A percentile compares a stretch with the other conserved stretches of the same genome.
phyloP scores from a whole-genome alignment of 1,140 invertebrate genomes.

The Ceratina calcarata region DNA sequence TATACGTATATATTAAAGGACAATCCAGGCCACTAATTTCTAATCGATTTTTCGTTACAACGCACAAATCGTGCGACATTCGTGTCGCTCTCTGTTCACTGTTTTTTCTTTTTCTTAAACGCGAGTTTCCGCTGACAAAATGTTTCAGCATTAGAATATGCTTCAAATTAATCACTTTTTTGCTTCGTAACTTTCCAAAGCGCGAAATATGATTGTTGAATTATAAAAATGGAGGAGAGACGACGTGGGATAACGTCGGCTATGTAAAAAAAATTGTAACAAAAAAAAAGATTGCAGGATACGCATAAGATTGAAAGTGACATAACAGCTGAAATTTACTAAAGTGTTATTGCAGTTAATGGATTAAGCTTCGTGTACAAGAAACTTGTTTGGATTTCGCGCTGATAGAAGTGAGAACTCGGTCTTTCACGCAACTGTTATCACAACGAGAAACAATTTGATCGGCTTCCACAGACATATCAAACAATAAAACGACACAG shows the following conservation, averaged over 20 bases:
- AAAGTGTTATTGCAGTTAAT: slow-evolving; percentile 40
- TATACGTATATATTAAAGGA: slow-evolving; percentile 1
- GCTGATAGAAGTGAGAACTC: not conserved
- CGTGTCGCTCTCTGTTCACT: slow-evolving; percentile 2
- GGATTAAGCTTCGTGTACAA: slow-evolving; percentile 36
- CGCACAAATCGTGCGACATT: not conserved
- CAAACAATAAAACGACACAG: not conserved
- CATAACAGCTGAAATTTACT: slow-evolving; percentile 39
- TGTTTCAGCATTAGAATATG: not conserved
- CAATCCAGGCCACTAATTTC: slow-evolving; percentile 35
- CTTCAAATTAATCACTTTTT: too few relatives aligned
- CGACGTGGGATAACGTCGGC: not conserved
- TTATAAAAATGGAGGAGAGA: slow-evolving; percentile 26
- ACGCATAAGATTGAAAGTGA: slow-evolving; percentile 9
- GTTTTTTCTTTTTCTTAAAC: not conserved
- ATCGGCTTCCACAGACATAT: not conserved
- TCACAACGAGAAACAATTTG: slow-evolving; percentile 32
- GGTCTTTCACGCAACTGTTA: not conserved
- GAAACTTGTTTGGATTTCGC: slow-evolving; percentile 12
- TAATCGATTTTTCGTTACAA: slow-evolving; percentile 8
- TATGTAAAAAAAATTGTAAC: slow-evolving; percentile 27
- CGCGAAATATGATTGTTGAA: not conserved
- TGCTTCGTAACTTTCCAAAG: too few relatives aligned
- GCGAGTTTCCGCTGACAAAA: not conserved
- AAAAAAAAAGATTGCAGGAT: slow-evolving; percentile 19